A percentile compares a stretch with the other conserved stretches of the same genome.
phyloP scores from a whole-genome alignment of 1,140 invertebrate genomes.

The Drosophila neocordata region DNA sequence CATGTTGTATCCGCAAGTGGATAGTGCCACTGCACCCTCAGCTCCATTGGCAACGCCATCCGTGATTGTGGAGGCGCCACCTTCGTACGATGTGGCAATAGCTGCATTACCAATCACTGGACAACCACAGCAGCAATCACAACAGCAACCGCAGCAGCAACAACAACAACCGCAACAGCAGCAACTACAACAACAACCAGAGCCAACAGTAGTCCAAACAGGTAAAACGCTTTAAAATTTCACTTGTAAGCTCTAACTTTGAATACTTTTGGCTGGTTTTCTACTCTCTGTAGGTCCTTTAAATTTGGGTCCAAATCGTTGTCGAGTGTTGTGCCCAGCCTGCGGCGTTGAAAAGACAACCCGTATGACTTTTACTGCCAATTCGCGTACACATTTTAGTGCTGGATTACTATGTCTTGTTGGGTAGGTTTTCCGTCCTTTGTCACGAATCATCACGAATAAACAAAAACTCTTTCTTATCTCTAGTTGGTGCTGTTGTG shows the following conservation, averaged over 20 bases:
- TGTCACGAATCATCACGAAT: not conserved
- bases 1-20: conserved; percentile 76
- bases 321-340: conserved; percentile 84
- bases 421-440: conserved; percentile 80
- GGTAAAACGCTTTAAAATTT: conserved; percentile 20
- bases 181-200: conserved; percentile 39
- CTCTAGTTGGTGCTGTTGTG: conserved; percentile 84
- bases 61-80: conserved; percentile 62
- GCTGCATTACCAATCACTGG: conserved; percentile 44
- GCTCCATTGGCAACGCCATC: conserved; percentile 39
- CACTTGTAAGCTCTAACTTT: too few relatives aligned
- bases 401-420: conserved; percentile 85
- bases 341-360: conserved; percentile 84
- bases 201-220: conserved; percentile 55
- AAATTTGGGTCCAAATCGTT: conserved; percentile 83
- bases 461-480: not conserved
- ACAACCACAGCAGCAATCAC: conserved; percentile 39
- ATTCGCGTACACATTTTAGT: conserved; percentile 85
- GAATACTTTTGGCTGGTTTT: not conserved
- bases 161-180: conserved; percentile 29
- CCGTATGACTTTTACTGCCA: conserved; percentile 83
- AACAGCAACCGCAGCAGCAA: conserved; percentile 34
- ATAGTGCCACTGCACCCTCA: conserved; percentile 56
- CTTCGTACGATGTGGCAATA: conserved; percentile 76
- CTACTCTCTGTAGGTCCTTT: conserved; percentile 24